phyloP scores from a whole-genome alignment of 2,113 vertebrate genomes.

The Anoura caudifer region DNA sequence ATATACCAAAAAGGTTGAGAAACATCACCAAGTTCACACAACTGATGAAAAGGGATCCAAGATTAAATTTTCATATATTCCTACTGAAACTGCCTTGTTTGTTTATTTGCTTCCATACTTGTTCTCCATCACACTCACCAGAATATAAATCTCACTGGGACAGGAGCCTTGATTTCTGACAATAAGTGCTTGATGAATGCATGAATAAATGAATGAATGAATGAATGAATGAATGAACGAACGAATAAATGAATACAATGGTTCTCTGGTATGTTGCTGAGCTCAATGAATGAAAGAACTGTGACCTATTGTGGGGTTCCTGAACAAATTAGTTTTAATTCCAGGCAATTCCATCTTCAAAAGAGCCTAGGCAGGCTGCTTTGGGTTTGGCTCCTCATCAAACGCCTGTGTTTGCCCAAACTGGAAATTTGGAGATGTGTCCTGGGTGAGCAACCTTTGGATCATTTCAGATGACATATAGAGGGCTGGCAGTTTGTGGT shows the following conservation, averaged over 20 bases:
- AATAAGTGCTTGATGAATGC: background rate
- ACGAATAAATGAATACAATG: background rate
- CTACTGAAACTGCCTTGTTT: background rate
- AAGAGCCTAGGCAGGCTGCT: background rate
- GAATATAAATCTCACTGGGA: background rate
- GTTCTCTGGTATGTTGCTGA: background rate
- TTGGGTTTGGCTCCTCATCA: background rate
- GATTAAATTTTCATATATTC: background rate
- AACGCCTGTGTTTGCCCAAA: background rate
- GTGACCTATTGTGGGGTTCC: background rate
- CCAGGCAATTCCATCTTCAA: background rate
- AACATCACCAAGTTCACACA: background rate
- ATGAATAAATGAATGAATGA: background rate
- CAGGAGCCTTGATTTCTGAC: background rate
- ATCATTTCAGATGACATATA: background rate
- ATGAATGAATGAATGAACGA: background rate
- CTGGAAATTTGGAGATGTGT: background rate
- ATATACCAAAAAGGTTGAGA: background rate
- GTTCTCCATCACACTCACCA: background rate
- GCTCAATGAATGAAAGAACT: background rate
- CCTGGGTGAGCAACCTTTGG: background rate
- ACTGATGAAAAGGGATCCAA: background rate
- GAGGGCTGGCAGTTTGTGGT: background rate
- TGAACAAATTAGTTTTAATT: background rate
- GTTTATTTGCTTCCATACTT: background rate